phyloP scores from a whole-genome alignment of 2,113 vertebrate species.

The Brachyhypopomus occidentalis region DNA sequence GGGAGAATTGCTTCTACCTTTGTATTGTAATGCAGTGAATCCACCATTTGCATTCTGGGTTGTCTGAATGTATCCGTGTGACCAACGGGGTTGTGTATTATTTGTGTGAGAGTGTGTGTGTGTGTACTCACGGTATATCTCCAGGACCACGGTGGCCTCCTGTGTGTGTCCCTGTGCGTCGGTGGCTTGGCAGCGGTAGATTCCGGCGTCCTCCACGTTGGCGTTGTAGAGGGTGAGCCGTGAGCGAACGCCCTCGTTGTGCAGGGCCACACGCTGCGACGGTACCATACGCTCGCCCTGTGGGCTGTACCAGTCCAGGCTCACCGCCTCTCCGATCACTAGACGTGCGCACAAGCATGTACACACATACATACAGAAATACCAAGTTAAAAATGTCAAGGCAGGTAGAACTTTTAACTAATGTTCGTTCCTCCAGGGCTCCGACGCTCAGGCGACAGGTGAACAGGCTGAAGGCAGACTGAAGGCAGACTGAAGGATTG shows the following conservation, averaged over 20 bases:
- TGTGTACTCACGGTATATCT: constrained; percentile 92
- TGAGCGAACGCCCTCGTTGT: constrained; percentile 87
- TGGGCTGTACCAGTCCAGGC: constrained; percentile 94
- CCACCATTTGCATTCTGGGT: background rate
- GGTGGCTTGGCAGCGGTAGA: constrained; percentile 92
- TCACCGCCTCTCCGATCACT: constrained; percentile 92
- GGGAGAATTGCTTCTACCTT: background rate
- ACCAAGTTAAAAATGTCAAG: background rate
- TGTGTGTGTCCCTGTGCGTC: constrained; percentile 85
- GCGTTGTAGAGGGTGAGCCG: constrained; percentile 94
- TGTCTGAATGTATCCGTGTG: background rate
- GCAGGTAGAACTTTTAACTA: too few species aligned
- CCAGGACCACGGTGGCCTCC: constrained; percentile 94
- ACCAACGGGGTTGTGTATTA: background rate
- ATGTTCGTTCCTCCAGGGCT: too few species aligned
- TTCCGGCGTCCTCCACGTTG: constrained; percentile 93
- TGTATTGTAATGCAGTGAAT: background rate
- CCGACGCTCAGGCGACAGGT: background rate
- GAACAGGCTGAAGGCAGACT: too few species aligned
- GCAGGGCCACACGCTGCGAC: constrained; percentile 84
- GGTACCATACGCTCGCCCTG: constrained; percentile 90
- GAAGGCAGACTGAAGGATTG: too few species aligned
- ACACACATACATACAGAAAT: constrained; percentile 9
- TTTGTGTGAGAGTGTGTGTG: constrained; percentile 4
- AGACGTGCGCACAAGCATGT: background rate